Conservation (phyloP, 53 echinoderm and acorn worm species). For the Stichopus horrens region DNA sequence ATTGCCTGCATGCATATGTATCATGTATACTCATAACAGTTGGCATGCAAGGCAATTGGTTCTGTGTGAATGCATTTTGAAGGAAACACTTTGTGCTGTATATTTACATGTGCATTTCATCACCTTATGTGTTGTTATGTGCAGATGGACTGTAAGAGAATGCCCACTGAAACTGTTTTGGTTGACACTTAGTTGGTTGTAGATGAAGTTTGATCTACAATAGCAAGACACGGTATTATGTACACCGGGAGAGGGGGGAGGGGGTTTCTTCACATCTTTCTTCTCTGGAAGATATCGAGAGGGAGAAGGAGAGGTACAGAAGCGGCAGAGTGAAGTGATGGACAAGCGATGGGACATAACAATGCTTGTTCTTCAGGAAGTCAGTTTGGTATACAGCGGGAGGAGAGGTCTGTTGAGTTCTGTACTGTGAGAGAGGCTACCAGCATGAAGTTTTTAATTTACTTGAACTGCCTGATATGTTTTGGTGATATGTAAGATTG, state of each 20-base stretch:
- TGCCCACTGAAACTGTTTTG: background rate
- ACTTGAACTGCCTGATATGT: too few species aligned
- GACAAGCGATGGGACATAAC: too few species aligned
- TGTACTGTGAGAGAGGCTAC: too few species aligned
- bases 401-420: too few species aligned
- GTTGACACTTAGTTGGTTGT: background rate
- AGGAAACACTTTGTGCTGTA: too few species aligned
- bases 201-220: background rate
- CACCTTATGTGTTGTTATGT: background rate
- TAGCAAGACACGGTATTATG: background rate
- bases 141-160: background rate
- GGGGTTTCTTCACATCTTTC: background rate
- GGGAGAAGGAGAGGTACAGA: background rate
- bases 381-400: too few species aligned
- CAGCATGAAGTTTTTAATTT: too few species aligned
- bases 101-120: background rate
- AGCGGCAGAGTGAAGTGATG: too few species aligned
- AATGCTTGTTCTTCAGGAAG: too few species aligned
- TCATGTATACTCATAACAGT: background rate
- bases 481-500: too few species aligned
- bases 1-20: background rate
- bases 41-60: too few species aligned
- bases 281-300: background rate
- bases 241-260: background rate
- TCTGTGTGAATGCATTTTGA: too few species aligned